phyloP scores from a whole-genome alignment of 1,140 invertebrate species.

The Lepidurus packardi region DNA sequence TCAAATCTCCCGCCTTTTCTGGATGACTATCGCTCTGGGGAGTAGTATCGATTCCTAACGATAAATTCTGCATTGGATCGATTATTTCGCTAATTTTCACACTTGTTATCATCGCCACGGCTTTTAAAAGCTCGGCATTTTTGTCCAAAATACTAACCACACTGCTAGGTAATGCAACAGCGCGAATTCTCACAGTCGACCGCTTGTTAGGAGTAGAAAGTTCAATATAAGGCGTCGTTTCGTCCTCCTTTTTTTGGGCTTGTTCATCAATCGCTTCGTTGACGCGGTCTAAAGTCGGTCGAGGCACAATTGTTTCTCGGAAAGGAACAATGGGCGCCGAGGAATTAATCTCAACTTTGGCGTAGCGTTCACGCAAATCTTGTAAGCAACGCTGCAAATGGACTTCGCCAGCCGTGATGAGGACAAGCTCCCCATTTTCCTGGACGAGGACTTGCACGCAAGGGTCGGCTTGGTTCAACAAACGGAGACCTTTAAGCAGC shows the following conservation, averaged over 20 bases:
- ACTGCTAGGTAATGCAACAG: slow-evolving; percentile 67
- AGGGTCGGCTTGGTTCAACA: slow-evolving; percentile 73
- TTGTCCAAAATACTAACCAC: slow-evolving; percentile 65
- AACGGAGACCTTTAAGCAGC: slow-evolving; percentile 69
- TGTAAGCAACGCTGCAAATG: slow-evolving; percentile 92
- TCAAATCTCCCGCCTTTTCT: neutral
- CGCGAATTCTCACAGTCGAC: slow-evolving; percentile 67
- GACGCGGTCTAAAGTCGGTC: slow-evolving; percentile 72
- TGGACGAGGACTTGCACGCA: slow-evolving; percentile 64
- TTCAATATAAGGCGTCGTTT: slow-evolving; percentile 52
- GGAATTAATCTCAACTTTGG: slow-evolving; percentile 79
- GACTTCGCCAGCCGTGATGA: slow-evolving; percentile 95
- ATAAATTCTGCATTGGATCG: neutral
- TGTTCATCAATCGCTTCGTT: slow-evolving; percentile 72
- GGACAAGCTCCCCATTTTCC: slow-evolving; percentile 90
- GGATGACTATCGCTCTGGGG: neutral
- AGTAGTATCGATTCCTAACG: neutral
- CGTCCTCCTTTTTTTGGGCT: slow-evolving; percentile 41
- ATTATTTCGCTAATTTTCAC: slow-evolving; percentile 25
- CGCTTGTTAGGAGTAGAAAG: slow-evolving; percentile 65
- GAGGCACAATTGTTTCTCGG: slow-evolving; percentile 81
- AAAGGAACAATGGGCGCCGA: slow-evolving; percentile 96
- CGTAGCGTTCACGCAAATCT: slow-evolving; percentile 65
- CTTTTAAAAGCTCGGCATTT: slow-evolving; percentile 55
- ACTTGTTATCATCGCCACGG: slow-evolving; percentile 45